phyloP scores from a whole-genome alignment of 2,888 invertebrate species.

The Lochmaea capreae region DNA sequence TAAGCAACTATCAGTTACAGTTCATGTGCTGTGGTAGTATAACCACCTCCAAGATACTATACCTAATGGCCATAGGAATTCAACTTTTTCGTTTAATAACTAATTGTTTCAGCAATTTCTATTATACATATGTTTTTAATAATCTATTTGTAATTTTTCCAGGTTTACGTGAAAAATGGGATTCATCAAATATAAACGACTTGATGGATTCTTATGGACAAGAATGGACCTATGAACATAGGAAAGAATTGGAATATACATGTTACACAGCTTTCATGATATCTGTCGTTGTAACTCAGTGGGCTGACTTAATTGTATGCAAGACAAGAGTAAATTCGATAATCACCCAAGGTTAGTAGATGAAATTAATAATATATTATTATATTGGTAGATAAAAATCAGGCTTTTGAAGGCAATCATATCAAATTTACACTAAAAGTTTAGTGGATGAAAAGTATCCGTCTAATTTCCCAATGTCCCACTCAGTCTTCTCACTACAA shows the following conservation, averaged over 20 bases:
- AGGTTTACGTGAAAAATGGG: constrained; percentile 80
- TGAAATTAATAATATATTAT: background rate
- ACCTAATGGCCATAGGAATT: too few species aligned
- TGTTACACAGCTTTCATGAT: constrained; percentile 88
- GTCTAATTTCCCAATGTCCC: too few species aligned
- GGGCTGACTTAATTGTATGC: constrained; percentile 83
- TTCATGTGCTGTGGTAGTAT: too few species aligned
- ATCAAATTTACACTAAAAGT: too few species aligned
- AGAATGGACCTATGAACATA: constrained; percentile 78
- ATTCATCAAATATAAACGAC: constrained; percentile 72
- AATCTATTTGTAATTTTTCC: constrained; percentile 26
- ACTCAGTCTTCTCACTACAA: too few species aligned
- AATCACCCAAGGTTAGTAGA: constrained; percentile 72
- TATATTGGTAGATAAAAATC: too few species aligned
- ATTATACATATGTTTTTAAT: background rate
- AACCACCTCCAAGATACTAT: too few species aligned
- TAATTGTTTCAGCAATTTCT: too few species aligned
- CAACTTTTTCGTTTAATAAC: too few species aligned
- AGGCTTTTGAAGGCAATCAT: too few species aligned
- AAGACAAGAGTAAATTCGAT: constrained; percentile 83
- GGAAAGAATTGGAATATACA: constrained; percentile 80
- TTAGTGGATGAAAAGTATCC: too few species aligned
- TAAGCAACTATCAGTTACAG: too few species aligned
- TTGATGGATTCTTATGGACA: constrained; percentile 84
- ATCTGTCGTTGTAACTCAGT: constrained; percentile 82